Evolutionary conservation across 2,113 vertebrate genomes (phyloP), one percentile per base, ranked within the genome.

Genomic region (Egretta garzetta): DNA sequence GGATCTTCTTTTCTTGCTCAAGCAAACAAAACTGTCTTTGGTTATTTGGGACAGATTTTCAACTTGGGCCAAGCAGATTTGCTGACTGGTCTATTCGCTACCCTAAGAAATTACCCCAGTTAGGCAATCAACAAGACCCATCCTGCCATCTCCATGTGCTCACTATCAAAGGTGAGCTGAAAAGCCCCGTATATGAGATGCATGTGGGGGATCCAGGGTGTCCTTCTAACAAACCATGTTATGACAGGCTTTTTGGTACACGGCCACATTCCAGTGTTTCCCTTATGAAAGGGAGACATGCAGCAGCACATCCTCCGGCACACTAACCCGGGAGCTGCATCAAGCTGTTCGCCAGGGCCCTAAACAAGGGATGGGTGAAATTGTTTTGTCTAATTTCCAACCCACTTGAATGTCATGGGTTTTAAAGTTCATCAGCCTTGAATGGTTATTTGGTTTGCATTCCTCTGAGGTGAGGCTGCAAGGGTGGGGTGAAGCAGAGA

Each of bases 301-400:
- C 92, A 82, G 80, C 80, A 95, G 91, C 96, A 94, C 60, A 96
- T 95, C 89, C 89, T 95, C 82, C 47, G 23, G 59, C 86, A 88
- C 76, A 45, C 49, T 39, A 93, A 71, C 79, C 59, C 21, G 10
- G 88, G 76, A 96, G 80, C 86, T 93, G 82, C 79, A 92, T 58
- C 45, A 72, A 82, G 89, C 85, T 91, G 85, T 89, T 97, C 66
- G 12, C 77, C 91, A 91, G 90, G 80, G 85, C 96, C 73, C 80
- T 91, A 92, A 93, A 94, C n/a, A 91, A 92, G 86, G 76, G 55
- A 71, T 86, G 86, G 89, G 93, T 93, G 82, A 94, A 97, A 93
- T 93, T 96, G 97, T 91, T 97, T 93, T 91, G 93, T 93, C 91
- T 96, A 49, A 90, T 96, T 97, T 96, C 94, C 94, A 96, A 81